Evolutionary conservation across 2,113 vertebrate genomes (phyloP).

Genomic region (Hemiprocne comata): DNA sequence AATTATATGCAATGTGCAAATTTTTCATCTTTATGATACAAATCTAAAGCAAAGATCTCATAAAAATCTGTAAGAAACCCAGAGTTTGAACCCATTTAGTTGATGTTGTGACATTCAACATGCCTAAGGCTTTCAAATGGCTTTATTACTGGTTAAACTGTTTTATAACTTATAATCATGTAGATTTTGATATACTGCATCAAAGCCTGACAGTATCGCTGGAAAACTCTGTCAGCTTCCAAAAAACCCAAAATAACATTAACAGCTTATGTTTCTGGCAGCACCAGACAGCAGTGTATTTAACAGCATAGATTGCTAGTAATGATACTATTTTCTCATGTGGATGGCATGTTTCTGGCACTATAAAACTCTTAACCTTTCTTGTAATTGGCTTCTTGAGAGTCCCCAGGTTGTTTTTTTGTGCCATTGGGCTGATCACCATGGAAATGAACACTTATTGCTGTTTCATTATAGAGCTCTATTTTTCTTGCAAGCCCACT

Average conservation of each 20-base stretch:
- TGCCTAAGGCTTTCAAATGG: not conserved
- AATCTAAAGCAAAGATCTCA: not conserved
- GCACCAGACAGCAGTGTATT: conserved; percentile 44
- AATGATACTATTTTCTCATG: conserved; percentile 69
- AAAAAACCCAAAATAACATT: conserved; percentile 40
- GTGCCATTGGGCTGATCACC: conserved; percentile 59
- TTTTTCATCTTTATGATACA: not conserved
- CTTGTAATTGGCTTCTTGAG: conserved; percentile 70
- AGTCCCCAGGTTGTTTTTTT: conserved; percentile 67
- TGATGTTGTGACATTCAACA: not conserved
- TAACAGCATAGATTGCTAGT: conserved; percentile 46
- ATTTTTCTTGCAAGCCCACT: conserved; percentile 48
- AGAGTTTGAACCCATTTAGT: not conserved
- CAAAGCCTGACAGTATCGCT: not conserved
- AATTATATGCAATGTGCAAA: not conserved
- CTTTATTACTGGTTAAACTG: conserved; percentile 26
- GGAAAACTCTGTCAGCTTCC: conserved; percentile 28
- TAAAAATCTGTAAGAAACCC: not conserved
- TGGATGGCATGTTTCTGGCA: conserved; percentile 70
- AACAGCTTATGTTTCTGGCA: conserved; percentile 62
- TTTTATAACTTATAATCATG: not conserved
- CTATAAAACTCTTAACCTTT: conserved; percentile 69
- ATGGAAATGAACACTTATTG: conserved; percentile 69
- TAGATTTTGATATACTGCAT: conserved; percentile 33
- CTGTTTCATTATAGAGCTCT: conserved; percentile 22